Base-by-base conservation (phyloP, 2,888 invertebrate species). In the Adelphocoris suturalis region DNA sequence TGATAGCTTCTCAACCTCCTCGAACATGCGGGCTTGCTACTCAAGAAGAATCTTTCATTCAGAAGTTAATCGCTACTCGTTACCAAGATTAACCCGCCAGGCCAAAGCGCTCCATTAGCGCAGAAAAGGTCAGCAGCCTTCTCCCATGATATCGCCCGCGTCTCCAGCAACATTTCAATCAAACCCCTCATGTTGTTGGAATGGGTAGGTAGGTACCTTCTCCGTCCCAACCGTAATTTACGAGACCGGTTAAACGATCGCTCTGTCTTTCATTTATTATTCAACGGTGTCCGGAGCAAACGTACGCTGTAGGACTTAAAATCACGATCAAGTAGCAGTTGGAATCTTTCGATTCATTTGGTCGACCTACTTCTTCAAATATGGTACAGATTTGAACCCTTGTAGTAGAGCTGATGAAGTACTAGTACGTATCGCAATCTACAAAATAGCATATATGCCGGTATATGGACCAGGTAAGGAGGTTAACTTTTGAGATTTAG, bases 231-330 rank as follows among this genome's bases (percentile, higher is more conserved):
- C 23, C 27, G 23, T 68, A 68, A 68, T 68, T 68, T 68, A 68
- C 68, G 19, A 68, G 68, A 19, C 23, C 68, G 68, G 23, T 68
- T 68, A 68, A 68, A 68, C 68, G 68, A 68, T 23, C 68, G 27
- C 23, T 19, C 12, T 13, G 68, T 5, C 12, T 19, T 68, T 68
- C 12, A 68, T 68, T 68, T 19, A 68, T 68, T 68, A 68, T 68
- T 68, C 23, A 27, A 68, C 23, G 68, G 12, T 23, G 23, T 68
- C 0, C 27, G 23, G 68, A 68, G 12, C 68, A 19, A 23, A 19
- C 23, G 68, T 23, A 23, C 68, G 68, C 68, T 68, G 68, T 3
- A 12, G 23, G 68, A 68, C 68, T 68, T 68, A 3, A 5, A 68
- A 68, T 68, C 68, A 19, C 23, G 23, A 4, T 27, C 23, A 5